Conservation (phyloP, 2,113 vertebrate species). For the Echinops telfairi region DNA sequence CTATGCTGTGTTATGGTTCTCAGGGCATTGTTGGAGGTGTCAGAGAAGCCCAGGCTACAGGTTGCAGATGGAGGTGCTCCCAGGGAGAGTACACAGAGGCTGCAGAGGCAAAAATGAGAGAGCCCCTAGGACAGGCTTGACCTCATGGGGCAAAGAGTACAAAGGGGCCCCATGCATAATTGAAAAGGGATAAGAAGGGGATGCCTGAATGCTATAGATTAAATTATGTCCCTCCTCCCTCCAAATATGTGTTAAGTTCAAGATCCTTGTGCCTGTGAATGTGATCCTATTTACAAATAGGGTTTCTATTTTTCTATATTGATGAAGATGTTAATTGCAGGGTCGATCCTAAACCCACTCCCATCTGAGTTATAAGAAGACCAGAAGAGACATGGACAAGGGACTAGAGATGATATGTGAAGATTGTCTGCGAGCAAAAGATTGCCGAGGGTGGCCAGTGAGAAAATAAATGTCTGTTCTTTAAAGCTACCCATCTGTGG, state of each 20-base stretch:
- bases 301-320: neutral
- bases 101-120: fast-evolving
- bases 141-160: neutral
- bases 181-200: neutral
- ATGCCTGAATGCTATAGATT: neutral
- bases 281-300: neutral
- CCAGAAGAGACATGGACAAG: neutral
- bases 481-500: neutral
- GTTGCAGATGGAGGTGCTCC: too few species aligned
- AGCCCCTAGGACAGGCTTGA: neutral
- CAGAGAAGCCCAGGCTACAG: neutral
- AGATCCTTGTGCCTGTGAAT: neutral
- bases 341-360: neutral
- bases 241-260: neutral
- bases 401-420: neutral
- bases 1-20: neutral
- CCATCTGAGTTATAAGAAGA: neutral
- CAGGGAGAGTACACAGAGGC: neutral
- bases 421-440: neutral
- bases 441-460: neutral
- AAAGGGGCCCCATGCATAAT: neutral
- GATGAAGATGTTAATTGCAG: neutral
- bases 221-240: neutral
- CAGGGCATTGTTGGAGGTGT: neutral
- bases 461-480: neutral